phyloP scores from a whole-genome alignment of 2,888 invertebrate species.

The Cerastis rubricosa region DNA sequence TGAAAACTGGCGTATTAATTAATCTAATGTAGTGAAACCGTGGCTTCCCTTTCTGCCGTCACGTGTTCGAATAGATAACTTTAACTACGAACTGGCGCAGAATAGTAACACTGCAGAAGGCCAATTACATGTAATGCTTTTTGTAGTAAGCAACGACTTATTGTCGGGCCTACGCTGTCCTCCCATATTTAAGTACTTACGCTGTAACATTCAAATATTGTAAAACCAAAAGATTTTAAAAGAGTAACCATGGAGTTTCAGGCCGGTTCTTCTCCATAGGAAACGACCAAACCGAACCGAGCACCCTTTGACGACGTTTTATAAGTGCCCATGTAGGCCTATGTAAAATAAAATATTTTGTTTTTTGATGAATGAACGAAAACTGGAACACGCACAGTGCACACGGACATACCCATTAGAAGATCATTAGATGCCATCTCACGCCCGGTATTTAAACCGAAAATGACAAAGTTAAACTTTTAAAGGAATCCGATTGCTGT shows the following conservation, averaged over 20 bases:
- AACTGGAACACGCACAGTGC: background rate
- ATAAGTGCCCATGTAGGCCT: too few species aligned
- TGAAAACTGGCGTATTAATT: constrained; percentile 73
- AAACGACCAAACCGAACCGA: too few species aligned
- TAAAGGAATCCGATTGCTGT: background rate
- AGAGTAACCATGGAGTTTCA: too few species aligned
- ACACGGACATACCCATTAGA: background rate
- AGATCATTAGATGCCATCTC: background rate
- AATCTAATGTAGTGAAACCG: constrained; percentile 75
- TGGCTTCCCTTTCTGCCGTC: constrained; percentile 52
- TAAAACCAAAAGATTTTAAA: too few species aligned
- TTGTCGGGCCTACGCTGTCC: too few species aligned
- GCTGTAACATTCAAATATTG: too few species aligned
- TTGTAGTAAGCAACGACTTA: too few species aligned
- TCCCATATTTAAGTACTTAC: too few species aligned
- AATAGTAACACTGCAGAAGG: constrained; percentile 15
- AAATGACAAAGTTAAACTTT: background rate
- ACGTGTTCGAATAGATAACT: constrained; percentile 44
- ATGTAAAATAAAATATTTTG: too few species aligned
- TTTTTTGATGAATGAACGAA: too few species aligned
- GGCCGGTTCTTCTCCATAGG: too few species aligned
- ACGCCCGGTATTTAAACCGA: background rate
- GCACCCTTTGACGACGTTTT: too few species aligned
- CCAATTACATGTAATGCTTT: background rate
- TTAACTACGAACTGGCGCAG: constrained; percentile 57